phyloP scores from a whole-genome alignment of 2,888 invertebrate species.

The Lasioglossum vierecki region DNA sequence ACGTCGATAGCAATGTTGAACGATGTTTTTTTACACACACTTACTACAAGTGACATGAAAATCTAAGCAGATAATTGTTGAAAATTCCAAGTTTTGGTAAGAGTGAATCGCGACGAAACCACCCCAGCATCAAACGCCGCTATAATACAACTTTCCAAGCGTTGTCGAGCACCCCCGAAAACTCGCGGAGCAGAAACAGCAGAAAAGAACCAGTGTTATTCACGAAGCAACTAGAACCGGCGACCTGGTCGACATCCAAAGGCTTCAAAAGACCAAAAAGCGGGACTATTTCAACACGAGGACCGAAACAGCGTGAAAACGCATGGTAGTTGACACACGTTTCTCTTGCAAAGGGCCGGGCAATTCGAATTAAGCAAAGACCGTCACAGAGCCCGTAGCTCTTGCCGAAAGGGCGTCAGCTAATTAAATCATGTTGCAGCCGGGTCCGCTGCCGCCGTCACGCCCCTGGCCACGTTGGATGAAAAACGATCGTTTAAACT shows the following conservation, averaged over 20 bases:
- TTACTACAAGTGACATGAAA: neutral
- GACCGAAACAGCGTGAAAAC: neutral
- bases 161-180: neutral
- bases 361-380: neutral
- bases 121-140: neutral
- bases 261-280: neutral
- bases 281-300: neutral
- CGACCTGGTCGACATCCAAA: neutral
- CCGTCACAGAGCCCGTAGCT: neutral
- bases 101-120: neutral
- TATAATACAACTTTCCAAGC: neutral
- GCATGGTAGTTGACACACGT: neutral
- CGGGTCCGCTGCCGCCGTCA: neutral
- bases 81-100: neutral
- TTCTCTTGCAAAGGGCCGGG: neutral
- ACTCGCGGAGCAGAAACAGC: neutral
- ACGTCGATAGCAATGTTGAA: neutral
- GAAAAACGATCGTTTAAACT: slow-evolving; percentile 60
- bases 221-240: neutral
- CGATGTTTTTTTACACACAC: too few relatives aligned
- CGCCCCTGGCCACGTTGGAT: slow-evolving; percentile 22
- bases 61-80: neutral
- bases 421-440: slow-evolving; percentile 59
- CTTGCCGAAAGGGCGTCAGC: neutral
- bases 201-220: neutral